Conservation (phyloP, 2,113 vertebrate species). For the Boleophthalmus pectinirostris region DNA sequence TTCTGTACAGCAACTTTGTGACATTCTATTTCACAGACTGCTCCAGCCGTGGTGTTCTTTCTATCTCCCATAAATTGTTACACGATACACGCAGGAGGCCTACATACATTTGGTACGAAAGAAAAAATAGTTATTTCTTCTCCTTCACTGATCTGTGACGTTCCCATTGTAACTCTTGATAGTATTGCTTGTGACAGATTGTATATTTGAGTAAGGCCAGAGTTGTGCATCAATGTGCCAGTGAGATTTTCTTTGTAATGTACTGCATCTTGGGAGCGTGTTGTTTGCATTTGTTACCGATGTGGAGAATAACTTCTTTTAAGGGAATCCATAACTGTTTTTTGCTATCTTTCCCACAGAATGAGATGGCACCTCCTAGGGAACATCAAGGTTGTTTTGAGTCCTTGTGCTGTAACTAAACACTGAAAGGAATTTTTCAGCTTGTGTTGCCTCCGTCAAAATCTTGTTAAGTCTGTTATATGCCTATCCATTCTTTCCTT, state of each 20-base stretch:
- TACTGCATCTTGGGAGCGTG: conserved; percentile 19
- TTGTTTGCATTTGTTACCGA: conserved; percentile 29
- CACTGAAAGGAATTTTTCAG: conserved; percentile 28
- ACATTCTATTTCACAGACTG: conserved; percentile 21
- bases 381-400: conserved; percentile 32
- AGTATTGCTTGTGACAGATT: conserved; percentile 37
- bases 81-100: conserved; percentile 3
- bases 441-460: conserved; percentile 12
- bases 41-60: conserved; percentile 9
- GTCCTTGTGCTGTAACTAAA: conserved; percentile 25
- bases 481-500: conserved; percentile 21
- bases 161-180: conserved; percentile 35
- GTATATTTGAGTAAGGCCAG: conserved; percentile 33
- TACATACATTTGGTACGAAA: conserved; percentile 8
- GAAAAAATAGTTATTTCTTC: conserved; percentile 16
- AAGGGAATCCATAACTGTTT: not conserved
- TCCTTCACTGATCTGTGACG: conserved; percentile 28
- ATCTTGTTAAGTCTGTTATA: conserved; percentile 38
- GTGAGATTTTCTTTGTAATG: conserved; percentile 26
- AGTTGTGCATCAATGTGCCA: conserved; percentile 37
- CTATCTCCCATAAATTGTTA: conserved; percentile 14
- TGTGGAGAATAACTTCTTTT: conserved; percentile 4
- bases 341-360: conserved; percentile 21
- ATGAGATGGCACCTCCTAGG: conserved; percentile 10
- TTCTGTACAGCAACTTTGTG: conserved; percentile 11